phyloP scores from a whole-genome alignment of 2,888 invertebrate species.

The Limnephilus auricula region DNA sequence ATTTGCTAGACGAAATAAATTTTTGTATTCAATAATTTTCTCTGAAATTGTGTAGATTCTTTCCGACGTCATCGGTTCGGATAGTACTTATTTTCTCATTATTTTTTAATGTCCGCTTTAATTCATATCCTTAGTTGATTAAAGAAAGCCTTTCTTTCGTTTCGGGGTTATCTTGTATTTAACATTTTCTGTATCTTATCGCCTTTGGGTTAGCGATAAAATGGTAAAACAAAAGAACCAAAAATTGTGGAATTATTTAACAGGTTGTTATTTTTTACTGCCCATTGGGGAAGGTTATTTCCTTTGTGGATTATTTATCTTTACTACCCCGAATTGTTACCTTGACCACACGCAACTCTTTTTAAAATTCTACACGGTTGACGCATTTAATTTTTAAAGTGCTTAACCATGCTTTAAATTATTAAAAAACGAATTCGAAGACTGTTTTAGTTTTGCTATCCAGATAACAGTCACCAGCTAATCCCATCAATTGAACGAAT shows the following conservation, averaged over 20 bases:
- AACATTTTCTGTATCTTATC: background rate
- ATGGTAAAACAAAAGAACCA: background rate
- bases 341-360: constrained; percentile 6
- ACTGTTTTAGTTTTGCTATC: background rate
- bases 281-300: constrained; percentile 2
- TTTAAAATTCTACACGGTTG: background rate
- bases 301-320: background rate
- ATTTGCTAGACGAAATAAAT: background rate
- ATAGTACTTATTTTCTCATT: background rate
- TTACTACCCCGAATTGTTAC: constrained; percentile 9
- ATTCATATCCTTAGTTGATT: background rate
- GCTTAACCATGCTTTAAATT: background rate
- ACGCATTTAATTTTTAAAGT: background rate
- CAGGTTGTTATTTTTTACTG: background rate
- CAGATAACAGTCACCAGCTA: background rate
- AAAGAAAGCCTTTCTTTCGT: too few relatives aligned
- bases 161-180: background rate
- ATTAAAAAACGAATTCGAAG: background rate
- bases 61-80: background rate
- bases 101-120: background rate
- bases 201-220: background rate
- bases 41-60: background rate
- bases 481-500: too few relatives aligned
- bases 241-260: background rate
- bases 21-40: background rate